Base-by-base conservation (phyloP, 2,888 invertebrate genomes). In the Coleophora deauratella region DNA sequence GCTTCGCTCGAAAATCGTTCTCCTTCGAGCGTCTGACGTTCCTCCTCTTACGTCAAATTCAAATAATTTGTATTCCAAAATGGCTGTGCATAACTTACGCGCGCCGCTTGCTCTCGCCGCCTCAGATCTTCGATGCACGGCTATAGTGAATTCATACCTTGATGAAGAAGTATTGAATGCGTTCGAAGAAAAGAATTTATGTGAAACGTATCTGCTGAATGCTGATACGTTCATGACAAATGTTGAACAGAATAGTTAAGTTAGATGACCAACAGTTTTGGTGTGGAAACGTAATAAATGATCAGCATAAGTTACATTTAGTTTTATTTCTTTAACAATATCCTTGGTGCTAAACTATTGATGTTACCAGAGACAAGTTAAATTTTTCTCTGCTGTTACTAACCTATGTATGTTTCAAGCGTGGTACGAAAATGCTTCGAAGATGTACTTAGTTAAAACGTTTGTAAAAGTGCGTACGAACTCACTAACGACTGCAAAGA, bases 131-230 rank as follows among this genome's bases (percentile, higher is more conserved):
- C 55, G 58, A 3, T 67, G 62, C 35, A 45, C 69, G 1, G 53
- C 62, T 7, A 55, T 70, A 13, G 52, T 76, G 8, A 76, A 78
- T 45, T 47, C 51, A 1, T 51, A 70, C 33, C 54, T 76, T 0
- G 58, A 61, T 3, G 44, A 46, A 0, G 55, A 62, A 0, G 40
- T 70, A 2, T 9, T 66, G 4, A 46, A 64, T 10, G 49, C 33
- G 0, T 77, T 65, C 35, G 49, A 68, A 4, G 54, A 53, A 2
- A 62, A 45, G 34, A 72, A 72, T 35, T 49, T 65, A 1, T 75
- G 75, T 37, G 65, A 70, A n/a, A 57, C 67, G 0, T 75, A 69
- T 37, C 39, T 66, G 0, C 31, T 57, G 3, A 61, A 62, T 27
- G 47, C 52, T 1, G 55, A 64, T n/a, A 43, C 48, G 1, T 64